phyloP scores from a whole-genome alignment of 2,113 vertebrate species.

The Terrapene triunguis region DNA sequence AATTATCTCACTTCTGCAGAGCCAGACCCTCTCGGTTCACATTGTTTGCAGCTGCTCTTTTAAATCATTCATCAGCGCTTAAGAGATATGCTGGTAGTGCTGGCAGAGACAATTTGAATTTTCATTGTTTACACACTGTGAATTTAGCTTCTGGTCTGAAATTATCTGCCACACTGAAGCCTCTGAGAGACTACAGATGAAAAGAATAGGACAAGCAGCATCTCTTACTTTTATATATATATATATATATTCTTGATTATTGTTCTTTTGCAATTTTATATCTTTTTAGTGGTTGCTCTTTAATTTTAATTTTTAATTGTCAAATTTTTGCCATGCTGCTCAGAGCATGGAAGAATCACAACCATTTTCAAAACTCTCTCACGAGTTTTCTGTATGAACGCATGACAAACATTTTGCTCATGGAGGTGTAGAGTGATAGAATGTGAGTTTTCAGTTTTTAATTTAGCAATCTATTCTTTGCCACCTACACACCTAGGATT shows the following conservation, averaged over 20 bases:
- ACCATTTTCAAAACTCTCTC: neutral
- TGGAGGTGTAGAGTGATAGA: neutral
- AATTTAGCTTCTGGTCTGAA: conserved; percentile 69
- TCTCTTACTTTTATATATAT: neutral
- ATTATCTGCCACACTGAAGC: conserved; percentile 46
- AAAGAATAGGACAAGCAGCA: neutral
- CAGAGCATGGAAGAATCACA: neutral
- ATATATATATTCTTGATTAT: neutral
- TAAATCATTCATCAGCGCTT: conserved; percentile 75
- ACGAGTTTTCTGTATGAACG: neutral
- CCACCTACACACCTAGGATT: neutral
- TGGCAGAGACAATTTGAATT: conserved; percentile 63
- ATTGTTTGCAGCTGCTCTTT: conserved; percentile 77
- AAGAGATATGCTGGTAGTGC: conserved; percentile 46
- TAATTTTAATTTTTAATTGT: neutral
- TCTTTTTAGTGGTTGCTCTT: neutral
- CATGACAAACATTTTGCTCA: neutral
- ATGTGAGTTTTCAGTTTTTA: neutral
- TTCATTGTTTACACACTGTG: conserved; percentile 67
- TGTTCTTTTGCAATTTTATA: neutral
- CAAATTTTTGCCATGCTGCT: neutral
- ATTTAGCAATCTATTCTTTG: neutral
- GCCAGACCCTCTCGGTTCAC: conserved; percentile 48
- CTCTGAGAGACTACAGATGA: conserved; percentile 57
- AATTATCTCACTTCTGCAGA: conserved; percentile 77